Conservation (phyloP, 2,888 invertebrate genomes). For the Acleris cristana region DNA sequence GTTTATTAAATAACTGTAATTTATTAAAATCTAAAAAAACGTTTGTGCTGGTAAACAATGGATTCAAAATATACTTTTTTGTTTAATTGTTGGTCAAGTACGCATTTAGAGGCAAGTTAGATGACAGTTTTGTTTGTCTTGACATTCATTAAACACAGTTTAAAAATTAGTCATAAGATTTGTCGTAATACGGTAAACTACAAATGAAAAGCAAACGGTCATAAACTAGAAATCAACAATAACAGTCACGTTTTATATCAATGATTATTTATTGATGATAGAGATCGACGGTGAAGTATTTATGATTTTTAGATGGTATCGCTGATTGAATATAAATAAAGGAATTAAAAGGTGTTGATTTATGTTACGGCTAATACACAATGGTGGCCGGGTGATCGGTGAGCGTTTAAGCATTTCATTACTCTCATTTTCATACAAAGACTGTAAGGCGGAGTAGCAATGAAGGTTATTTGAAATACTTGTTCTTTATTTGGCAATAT, state of each 20-base stretch:
- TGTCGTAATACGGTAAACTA: no score
- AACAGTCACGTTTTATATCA: not conserved
- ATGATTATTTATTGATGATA: constrained; percentile 26
- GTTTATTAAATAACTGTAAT: no score
- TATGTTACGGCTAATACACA: constrained; percentile 24
- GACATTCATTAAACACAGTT: no score
- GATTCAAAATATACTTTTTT: no score
- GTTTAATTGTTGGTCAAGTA: no score
- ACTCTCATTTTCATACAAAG: constrained; percentile 32
- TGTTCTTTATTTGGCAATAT: constrained; percentile 29
- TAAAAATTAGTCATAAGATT: no score
- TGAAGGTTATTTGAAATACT: constrained; percentile 35
- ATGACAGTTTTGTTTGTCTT: no score
- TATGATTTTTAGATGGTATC: constrained; percentile 33
- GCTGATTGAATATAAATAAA: constrained; percentile 35
- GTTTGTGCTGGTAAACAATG: no score
- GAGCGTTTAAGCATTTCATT: constrained; percentile 23
- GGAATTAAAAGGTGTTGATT: constrained; percentile 37
- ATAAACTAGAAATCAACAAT: no score
- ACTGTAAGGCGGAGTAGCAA: constrained; percentile 24
- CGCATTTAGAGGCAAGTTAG: no score
- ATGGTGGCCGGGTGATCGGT: constrained; percentile 23
- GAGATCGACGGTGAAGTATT: constrained; percentile 32
- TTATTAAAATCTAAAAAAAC: no score
- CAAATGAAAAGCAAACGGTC: no score